Evolutionary conservation across 2,113 vertebrate genomes (phyloP).

Genomic region (Aramus guarauna): DNA sequence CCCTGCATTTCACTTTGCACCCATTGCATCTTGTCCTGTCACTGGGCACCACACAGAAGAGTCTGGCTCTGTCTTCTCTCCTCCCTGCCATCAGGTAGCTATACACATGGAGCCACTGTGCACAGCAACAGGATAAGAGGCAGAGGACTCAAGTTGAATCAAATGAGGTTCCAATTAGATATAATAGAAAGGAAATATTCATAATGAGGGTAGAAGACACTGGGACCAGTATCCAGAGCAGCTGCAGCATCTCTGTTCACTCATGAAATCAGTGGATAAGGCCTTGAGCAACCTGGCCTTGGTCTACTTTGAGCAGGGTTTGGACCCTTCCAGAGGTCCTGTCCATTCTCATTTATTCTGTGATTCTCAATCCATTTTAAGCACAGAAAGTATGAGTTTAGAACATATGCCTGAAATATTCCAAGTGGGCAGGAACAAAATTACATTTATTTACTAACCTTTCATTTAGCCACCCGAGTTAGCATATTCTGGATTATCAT

Average conservation of each 20-base stretch:
- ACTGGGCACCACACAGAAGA: background rate
- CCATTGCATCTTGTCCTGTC: background rate
- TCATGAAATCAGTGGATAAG: background rate
- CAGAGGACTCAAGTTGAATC: background rate
- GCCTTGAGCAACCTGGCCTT: background rate
- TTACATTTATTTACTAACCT: background rate
- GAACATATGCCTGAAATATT: background rate
- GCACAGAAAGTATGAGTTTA: background rate
- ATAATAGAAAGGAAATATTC: background rate
- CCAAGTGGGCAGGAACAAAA: background rate
- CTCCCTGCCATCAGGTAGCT: background rate
- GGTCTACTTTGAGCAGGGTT: background rate
- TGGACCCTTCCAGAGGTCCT: background rate
- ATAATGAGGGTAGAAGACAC: background rate
- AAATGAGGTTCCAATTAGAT: background rate
- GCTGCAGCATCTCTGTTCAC: rapidly evolving
- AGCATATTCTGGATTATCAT: background rate
- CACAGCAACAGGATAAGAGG: background rate
- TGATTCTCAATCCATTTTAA: background rate
- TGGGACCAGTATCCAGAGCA: background rate
- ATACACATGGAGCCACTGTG: background rate
- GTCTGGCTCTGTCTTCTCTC: background rate
- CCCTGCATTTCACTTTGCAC: background rate
- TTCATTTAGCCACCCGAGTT: background rate
- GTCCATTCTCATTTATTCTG: background rate